Conservation (phyloP, 2,113 vertebrate genomes). For the Manacus vitellinus region DNA sequence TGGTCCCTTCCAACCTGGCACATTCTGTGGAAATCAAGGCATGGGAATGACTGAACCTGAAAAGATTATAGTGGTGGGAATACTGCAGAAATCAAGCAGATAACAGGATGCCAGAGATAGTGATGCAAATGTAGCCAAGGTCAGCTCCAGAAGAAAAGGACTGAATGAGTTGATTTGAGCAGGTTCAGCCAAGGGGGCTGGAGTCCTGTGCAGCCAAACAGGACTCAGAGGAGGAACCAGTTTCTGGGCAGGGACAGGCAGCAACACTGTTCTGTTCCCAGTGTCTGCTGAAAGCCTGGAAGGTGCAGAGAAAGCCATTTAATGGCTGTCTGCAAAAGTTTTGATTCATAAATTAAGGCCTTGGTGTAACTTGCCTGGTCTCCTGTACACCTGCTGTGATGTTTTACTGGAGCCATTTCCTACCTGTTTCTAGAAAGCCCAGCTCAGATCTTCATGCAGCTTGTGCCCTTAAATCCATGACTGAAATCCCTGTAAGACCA, state of each 20-base stretch:
- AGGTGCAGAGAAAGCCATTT: not conserved
- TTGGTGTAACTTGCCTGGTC: not conserved
- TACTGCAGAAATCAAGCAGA: not conserved
- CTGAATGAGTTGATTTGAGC: not conserved
- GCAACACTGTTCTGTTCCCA: not conserved
- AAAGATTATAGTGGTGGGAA: not conserved
- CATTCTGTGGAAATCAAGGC: not conserved
- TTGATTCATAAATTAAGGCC: not conserved
- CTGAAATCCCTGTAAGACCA: not conserved
- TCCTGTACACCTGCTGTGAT: not conserved
- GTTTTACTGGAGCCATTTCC: not conserved
- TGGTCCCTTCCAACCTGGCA: not conserved
- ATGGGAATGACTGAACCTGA: not conserved
- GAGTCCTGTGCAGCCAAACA: not conserved
- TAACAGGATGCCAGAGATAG: not conserved
- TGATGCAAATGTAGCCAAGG: not conserved
- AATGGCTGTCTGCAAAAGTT: not conserved
- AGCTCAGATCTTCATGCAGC: not conserved
- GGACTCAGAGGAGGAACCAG: not conserved
- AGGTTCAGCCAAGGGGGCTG: not conserved
- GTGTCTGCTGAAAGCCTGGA: not conserved
- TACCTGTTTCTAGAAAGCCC: not conserved
- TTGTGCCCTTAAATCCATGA: not conserved
- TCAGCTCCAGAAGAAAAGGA: not conserved
- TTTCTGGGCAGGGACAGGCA: not conserved